Base-by-base conservation (phyloP, 2,888 invertebrate species). In the Euspilapteryx auroguttella region DNA sequence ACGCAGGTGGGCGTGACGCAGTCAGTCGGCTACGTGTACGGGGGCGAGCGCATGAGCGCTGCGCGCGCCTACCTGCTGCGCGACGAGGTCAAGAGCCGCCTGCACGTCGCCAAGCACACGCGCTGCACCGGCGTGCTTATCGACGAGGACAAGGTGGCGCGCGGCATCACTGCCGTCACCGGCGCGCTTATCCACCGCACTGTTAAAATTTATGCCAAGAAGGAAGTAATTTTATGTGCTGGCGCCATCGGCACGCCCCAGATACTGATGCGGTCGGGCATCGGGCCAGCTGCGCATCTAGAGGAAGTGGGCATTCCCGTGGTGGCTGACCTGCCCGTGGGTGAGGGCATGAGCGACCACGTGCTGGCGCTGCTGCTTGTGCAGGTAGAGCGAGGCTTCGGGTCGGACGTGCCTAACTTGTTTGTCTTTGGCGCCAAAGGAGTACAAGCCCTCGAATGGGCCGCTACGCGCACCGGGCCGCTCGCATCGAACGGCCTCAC, bases 181-280 rank as follows among this genome's bases (percentile, higher is more conserved):
- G 15, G 15, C 2, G 9, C 13, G 2, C 40, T 41, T 6, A 9
- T 27, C 0, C 33, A 30, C 1, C 24, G 8, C 4, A 36, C 25
- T 1, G 4, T 55, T 1, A 37, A 28, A 1, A 12, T 63, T 2
- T 55, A 40, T 29, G 59, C 55, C 1, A 40, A 33, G 3, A 44
- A 38, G 10, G 66, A 64, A 34, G 56, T 68, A 0, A 46, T 68
- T 4, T 34, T 68, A 8, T 50, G 57, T 17, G 63, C 66, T 1
- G 68, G 68, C 0, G 32, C 63, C 0, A 34, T 65, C 2, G 58
- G 46, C 0, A 55, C 57, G 1, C 52, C 66, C 6, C 61, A 65
- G 21, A 44, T 68, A 29, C 32, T 68, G 27, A 45, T 59, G 58
- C 32, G 55, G 13, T 68, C 66, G 1, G 68, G 68, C 1, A 35